A percentile compares a stretch with the other conserved stretches of the same genome.
Conservation (phyloP, 1,140 invertebrate genomes). For the Papilio aristodemus region DNA sequence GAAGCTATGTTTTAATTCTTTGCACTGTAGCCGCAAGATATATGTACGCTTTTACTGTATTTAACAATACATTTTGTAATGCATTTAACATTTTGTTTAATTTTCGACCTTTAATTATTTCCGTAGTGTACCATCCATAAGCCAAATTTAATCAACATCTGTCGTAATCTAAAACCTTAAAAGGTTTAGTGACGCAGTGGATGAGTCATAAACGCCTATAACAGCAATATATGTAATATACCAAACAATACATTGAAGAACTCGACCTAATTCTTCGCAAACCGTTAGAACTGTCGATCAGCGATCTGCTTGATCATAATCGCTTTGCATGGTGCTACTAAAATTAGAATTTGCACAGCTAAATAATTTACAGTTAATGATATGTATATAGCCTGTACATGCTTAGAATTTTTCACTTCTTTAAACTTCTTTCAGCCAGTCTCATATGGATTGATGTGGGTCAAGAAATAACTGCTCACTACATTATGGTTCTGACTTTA, state of each 20-base stretch:
- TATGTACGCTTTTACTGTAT: constrained; percentile 71
- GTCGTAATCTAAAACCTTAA: constrained; percentile 43
- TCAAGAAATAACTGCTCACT: background rate
- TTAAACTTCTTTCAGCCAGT: constrained; percentile 13
- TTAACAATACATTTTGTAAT: constrained; percentile 74
- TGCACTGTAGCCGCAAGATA: constrained; percentile 72
- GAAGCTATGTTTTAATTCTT: constrained; percentile 67
- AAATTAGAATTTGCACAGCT: constrained; percentile 34
- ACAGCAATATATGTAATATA: constrained; percentile 60
- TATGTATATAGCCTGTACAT: background rate
- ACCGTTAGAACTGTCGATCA: constrained; percentile 45
- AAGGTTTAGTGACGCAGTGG: constrained; percentile 55
- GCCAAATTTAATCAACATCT: constrained; percentile 52
- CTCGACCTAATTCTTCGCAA: constrained; percentile 58
- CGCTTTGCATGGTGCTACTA: constrained; percentile 49
- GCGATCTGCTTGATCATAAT: constrained; percentile 33
- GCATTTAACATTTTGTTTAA: constrained; percentile 73
- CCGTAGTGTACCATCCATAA: constrained; percentile 41
- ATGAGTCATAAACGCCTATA: constrained; percentile 60
- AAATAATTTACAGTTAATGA: constrained; percentile 2
- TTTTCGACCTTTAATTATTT: constrained; percentile 54
- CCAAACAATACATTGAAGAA: constrained; percentile 56
- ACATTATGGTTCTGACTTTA: background rate
- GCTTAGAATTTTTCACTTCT: background rate
- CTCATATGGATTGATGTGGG: background rate